These are phyloP conservation scores for Physella acuta DNA, from an alignment of 1,140 invertebrate genomes.

Conservation along the genomic window DNA sequence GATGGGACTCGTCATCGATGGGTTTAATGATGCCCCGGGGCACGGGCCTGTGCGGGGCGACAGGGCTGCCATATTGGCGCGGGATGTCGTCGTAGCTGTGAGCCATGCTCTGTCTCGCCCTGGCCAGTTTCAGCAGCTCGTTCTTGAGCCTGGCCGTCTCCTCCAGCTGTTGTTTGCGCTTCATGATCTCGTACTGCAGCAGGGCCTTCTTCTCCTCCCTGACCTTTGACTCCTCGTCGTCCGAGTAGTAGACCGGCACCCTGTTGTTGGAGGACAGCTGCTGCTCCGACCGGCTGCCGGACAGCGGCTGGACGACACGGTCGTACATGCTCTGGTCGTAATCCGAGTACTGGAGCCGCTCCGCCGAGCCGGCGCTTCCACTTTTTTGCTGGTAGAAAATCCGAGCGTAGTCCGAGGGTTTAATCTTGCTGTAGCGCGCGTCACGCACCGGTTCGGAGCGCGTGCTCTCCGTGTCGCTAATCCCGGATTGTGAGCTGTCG, in stretches of 20 bases:
- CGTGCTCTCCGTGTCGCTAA: constrained; percentile 53
- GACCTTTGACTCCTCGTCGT: constrained; percentile 44
- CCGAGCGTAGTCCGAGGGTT: constrained; percentile 46
- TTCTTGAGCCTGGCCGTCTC: constrained; percentile 66
- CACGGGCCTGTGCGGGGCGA: constrained; percentile 46
- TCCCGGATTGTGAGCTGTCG: constrained; percentile 53
- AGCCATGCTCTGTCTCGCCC: constrained; percentile 42
- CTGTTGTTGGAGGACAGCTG: constrained; percentile 25
- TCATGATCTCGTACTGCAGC: constrained; percentile 69
- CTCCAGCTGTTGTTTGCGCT: constrained; percentile 68
- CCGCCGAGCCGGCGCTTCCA: constrained; percentile 9
- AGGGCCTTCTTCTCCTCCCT: constrained; percentile 67
- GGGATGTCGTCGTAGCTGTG: constrained; percentile 55
- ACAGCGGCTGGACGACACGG: constrained; percentile 16
- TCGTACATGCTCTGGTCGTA: constrained; percentile 12
- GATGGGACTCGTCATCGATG: constrained; percentile 42
- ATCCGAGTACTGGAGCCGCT: constrained; percentile 15
- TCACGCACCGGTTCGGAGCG: constrained; percentile 46
- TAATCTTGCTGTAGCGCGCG: constrained; percentile 39
- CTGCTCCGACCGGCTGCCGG: constrained; percentile 36
- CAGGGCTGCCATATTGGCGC: constrained; percentile 31
- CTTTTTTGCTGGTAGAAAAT: constrained; percentile 40
- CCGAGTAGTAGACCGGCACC: constrained; percentile 34
- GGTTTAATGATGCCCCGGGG: constrained; percentile 59
- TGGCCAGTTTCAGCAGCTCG: constrained; percentile 61